phyloP scores from a whole-genome alignment of 2,888 invertebrate genomes.

The Habrosyne pyritoides region DNA sequence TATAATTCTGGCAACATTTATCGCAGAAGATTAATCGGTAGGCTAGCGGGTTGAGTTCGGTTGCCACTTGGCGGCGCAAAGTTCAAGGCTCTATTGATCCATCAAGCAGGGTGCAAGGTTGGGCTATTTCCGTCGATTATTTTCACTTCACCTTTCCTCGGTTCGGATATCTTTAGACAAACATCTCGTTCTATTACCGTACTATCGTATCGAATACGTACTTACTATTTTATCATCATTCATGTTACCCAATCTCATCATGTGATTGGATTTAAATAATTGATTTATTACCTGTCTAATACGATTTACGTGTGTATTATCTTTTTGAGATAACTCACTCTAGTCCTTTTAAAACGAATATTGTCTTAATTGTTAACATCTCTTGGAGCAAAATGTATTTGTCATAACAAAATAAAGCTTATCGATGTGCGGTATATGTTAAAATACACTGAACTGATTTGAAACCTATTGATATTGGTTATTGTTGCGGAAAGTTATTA shows the following conservation, averaged over 20 bases:
- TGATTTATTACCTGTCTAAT: not conserved
- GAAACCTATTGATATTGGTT: not conserved
- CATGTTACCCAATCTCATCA: not conserved
- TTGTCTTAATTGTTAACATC: not conserved
- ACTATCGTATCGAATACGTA: not conserved
- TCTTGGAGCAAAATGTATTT: not conserved
- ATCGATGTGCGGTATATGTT: no score
- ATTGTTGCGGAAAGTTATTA: not conserved
- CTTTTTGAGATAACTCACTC: not conserved
- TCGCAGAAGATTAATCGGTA: not conserved
- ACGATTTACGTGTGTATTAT: not conserved
- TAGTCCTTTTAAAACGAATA: not conserved
- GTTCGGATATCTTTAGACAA: not conserved
- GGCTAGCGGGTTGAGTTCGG: slow-evolving; percentile 1
- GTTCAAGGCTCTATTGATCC: slow-evolving; percentile 81
- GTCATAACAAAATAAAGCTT: not conserved
- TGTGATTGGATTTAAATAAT: not conserved
- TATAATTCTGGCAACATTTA: not conserved
- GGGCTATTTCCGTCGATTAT: slow-evolving; percentile 46
- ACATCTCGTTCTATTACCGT: not conserved
- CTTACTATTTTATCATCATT: not conserved
- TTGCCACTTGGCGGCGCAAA: slow-evolving; percentile 35
- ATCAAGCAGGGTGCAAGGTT: slow-evolving; percentile 58
- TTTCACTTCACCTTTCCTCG: slow-evolving; percentile 41
- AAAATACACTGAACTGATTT: not conserved